Conservation (phyloP, 2,888 invertebrate species). For the Mimas tiliae region DNA sequence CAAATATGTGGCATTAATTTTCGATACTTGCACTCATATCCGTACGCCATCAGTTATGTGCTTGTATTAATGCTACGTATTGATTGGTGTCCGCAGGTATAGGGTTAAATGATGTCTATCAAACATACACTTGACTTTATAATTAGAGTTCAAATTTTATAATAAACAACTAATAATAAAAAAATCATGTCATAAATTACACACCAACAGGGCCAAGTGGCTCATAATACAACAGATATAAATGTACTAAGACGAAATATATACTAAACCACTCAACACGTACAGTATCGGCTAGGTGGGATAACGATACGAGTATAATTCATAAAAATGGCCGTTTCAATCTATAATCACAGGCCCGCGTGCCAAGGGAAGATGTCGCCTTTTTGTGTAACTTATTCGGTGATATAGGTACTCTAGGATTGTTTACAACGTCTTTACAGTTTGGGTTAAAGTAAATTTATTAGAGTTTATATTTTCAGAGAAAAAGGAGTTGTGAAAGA, state of each 20-base stretch:
- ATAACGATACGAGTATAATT: constrained; percentile 11
- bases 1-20: constrained; percentile 2
- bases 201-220: too few relatives aligned
- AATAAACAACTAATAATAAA: background rate
- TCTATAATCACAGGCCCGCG: background rate
- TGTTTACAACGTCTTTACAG: background rate
- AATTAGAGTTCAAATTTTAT: background rate
- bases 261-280: constrained; percentile 2
- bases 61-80: background rate
- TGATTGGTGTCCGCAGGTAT: background rate
- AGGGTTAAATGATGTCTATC: too few relatives aligned
- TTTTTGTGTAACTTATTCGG: constrained; percentile 2
- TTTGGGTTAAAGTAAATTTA: background rate
- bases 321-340: constrained; percentile 10
- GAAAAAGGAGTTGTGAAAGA: background rate
- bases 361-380: constrained; percentile 15
- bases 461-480: background rate
- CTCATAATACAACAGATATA: background rate
- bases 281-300: constrained; percentile 1
- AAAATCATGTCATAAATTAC: too few relatives aligned
- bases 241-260: background rate
- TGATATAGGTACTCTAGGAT: constrained; percentile 1
- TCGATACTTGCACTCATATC: background rate
- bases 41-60: background rate
- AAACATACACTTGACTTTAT: background rate